These are phyloP conservation scores for Habropoda laboriosa DNA, from an alignment of 1,140 invertebrate genomes.

Conservation along the genomic window DNA sequence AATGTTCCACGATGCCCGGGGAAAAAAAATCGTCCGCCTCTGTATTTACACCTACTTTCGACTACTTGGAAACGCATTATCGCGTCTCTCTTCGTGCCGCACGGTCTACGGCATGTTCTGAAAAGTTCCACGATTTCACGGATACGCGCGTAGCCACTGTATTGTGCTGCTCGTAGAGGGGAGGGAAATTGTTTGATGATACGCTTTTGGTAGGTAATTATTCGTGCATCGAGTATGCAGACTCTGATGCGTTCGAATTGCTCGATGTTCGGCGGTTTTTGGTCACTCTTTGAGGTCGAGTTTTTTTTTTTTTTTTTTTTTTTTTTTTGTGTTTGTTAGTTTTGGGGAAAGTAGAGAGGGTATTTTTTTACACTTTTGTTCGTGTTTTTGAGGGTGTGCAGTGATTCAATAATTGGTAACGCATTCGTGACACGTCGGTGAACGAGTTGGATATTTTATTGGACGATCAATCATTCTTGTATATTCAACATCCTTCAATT, in stretches of 20 bases:
- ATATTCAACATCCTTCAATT: too few relatives aligned
- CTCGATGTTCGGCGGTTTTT: too few relatives aligned
- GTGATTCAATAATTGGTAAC: too few relatives aligned
- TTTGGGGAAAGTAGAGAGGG: too few relatives aligned
- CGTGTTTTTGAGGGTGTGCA: too few relatives aligned
- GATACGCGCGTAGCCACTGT: constrained; percentile 4
- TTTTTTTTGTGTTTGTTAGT: too few relatives aligned
- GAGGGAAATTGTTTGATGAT: neutral
- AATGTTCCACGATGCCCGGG: constrained; percentile 62
- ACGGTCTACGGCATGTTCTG: constrained; percentile 36
- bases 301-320: too few relatives aligned
- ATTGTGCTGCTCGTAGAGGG: neutral
- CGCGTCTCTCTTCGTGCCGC: constrained; percentile 61
- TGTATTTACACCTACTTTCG: constrained; percentile 78
- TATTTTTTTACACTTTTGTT: too few relatives aligned
- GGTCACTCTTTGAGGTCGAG: too few relatives aligned
- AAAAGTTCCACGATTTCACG: constrained; percentile 48
- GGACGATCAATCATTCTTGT: too few relatives aligned
- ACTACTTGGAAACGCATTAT: constrained; percentile 76
- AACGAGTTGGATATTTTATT: too few relatives aligned
- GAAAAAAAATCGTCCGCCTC: constrained; percentile 62
- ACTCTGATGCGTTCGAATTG: neutral
- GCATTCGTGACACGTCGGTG: too few relatives aligned
- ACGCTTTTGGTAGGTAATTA: neutral
- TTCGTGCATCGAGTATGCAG: neutral